Evolutionary conservation across 1,140 invertebrate genomes (phyloP), one percentile per base, ranked within the genome.

Genomic region (Sitobion miscanthi): DNA sequence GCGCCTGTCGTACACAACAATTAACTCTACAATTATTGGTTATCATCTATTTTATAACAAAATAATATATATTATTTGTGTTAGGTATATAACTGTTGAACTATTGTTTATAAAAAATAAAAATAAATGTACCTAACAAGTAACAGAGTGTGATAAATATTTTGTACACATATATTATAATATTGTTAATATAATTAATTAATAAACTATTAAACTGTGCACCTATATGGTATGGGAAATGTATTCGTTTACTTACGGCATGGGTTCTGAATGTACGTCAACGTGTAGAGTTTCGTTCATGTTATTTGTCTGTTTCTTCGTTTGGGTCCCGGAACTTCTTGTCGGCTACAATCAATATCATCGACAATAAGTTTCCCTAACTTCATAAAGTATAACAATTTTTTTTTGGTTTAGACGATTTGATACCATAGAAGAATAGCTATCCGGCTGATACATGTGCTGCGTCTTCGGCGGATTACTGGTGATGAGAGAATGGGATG

Each of bases 261-360:
- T 96, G 85, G 97, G 97, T 94, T 98, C 97, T 54, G 97, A 97
- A 94, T 97, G 97, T 45, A 97, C 98, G 94, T 98, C 97, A 94
- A 98, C 97, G 95, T 98, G 98, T n/a, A 98, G 95, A 1, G 97
- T 96, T 95, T 98, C 96, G 94, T 96, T 96, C 42, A 92, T 83
- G 94, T 94, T 82, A 94, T 83, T 86, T 88, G 88, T 85, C 94
- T 90, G 57, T 88, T 90, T 88, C 94, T 93, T 94, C 69, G 57
- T 52, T 90, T 87, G 94, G 52, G 91, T 94, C 88, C 93, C 77
- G 52, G 87, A 92, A 57, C 91, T 94, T 94, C 93, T 94, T 93
- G 95, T 95, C 94, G 96, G 96, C 96, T 96, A 90, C 30, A 94
- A 89, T 47, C 47, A 91, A 94, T 93, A 91, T 91, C 42, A 94